phyloP scores from a whole-genome alignment of 37 sponge, comb jelly and placozoan species.

The Chondrosia reniformis region DNA sequence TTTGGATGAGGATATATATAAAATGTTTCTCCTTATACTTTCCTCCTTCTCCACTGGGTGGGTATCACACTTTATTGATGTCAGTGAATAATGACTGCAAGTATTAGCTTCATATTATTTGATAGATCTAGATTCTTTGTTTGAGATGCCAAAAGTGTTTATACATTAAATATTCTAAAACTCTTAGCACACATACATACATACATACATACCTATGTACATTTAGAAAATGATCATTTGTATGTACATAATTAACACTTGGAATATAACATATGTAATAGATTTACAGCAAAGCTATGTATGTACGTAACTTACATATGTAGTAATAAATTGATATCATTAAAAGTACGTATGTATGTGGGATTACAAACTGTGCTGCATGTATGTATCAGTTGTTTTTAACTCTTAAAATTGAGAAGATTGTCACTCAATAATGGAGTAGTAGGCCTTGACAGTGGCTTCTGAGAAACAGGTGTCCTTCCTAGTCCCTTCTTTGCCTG shows the following conservation, averaged over 20 bases:
- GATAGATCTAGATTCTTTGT: not conserved
- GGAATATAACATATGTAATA: too few relatives aligned
- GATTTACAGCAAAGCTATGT: too few relatives aligned
- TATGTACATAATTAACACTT: too few relatives aligned
- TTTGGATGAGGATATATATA: too few relatives aligned
- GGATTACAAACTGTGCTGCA: not conserved
- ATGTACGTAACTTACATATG: not conserved
- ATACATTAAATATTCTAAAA: too few relatives aligned
- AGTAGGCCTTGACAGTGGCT: not conserved
- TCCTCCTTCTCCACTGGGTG: too few relatives aligned
- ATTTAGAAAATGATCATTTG: too few relatives aligned
- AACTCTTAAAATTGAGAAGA: not conserved
- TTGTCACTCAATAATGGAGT: constrained; percentile 20
- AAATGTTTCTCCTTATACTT: too few relatives aligned
- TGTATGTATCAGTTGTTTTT: not conserved
- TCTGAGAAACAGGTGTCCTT: not conserved
- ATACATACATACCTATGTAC: not conserved
- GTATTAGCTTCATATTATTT: not conserved
- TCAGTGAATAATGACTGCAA: too few relatives aligned
- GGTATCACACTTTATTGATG: too few relatives aligned
- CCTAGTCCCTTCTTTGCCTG: not conserved
- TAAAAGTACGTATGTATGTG: not conserved
- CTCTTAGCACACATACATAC: constrained; percentile 19
- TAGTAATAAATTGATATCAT: not conserved
- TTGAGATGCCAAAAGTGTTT: too few relatives aligned